Base-by-base conservation (phyloP, 2,888 invertebrate species). In the Vanessa cardui region DNA sequence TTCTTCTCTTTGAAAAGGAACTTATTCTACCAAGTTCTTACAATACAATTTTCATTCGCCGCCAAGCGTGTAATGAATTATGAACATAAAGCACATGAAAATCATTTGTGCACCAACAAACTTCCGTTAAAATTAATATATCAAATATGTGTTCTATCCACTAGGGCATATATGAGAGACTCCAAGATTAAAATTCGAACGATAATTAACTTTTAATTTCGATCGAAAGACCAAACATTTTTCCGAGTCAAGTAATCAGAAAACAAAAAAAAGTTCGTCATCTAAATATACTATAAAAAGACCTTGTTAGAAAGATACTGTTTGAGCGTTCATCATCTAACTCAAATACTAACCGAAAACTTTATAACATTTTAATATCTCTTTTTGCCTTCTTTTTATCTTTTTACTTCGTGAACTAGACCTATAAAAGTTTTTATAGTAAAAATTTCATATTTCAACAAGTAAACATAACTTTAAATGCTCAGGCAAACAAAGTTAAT, bases 321-420 rank as follows among this genome's bases (percentile, higher is more conserved):
- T 47, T 65, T 54, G 39, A 65, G 58, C 60, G 21, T 60, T 54
- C 60, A 60, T 65, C 46, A 60, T 65, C 46, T 60, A 63, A 67
- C 61, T 70, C 58, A 46, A 58, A 64, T 66, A 69, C 47, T 62
- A 58, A 69, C 46, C 62, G 52, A 69, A 67, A 61, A 67, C 49
- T 70, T 67, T 67, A 69, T 63, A 63, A 60, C 66, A 46, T 63
- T 69, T 69, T 69, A 66, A 58, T 66, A 66, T 56, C 60, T 62
- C 54, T 69, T 58, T 63, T 21, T 46, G 46, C 45, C 52, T 61
- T 65, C 65, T 61, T 69, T 69, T 70, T 70, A 70, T 70, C 60
- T 61, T 26, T 54, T 6, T 64, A 46, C 54, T 67, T 63, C 9
- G 21, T 52, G 67, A 63, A 50, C 61, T 58, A 39, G 18, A 58